A percentile compares a stretch with the other conserved stretches of the same genome.
phyloP scores from a whole-genome alignment of 2,113 vertebrate genomes.

The Tilapia sparmanii region DNA sequence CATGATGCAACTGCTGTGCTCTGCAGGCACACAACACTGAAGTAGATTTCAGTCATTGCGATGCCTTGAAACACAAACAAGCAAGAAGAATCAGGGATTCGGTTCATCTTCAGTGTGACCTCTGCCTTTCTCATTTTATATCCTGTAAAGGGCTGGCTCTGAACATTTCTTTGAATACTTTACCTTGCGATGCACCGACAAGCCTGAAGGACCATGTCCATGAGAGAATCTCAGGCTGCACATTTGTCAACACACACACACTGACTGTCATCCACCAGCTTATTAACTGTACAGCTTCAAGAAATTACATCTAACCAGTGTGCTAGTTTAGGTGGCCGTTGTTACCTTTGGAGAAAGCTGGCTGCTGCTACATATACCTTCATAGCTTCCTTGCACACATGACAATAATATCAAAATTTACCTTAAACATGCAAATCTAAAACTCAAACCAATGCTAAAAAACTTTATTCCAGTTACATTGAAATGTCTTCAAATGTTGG shows the following conservation, averaged over 20 bases:
- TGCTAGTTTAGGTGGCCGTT: neutral
- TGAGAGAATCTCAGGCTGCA: neutral
- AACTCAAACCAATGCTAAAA: neutral
- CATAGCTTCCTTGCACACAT: neutral
- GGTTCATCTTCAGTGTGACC: neutral
- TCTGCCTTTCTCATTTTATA: neutral
- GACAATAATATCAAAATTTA: neutral
- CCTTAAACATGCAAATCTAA: neutral
- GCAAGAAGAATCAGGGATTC: neutral
- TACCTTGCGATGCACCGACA: neutral
- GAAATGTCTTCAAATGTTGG: neutral
- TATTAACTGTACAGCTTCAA: neutral
- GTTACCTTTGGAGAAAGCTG: neutral
- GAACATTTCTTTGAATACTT: neutral
- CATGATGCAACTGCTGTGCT: slow-evolving; percentile 35
- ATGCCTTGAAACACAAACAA: neutral
- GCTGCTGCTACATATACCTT: neutral
- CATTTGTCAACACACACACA: neutral
- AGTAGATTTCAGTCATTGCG: neutral
- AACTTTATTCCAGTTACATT: neutral
- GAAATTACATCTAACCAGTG: neutral
- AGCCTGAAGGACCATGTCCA: neutral
- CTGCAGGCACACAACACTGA: neutral
- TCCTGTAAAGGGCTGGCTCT: neutral
- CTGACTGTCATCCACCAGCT: neutral